Evolutionary conservation across 2,888 invertebrate genomes (phyloP).

Genomic region (Stramonita haemastoma): DNA sequence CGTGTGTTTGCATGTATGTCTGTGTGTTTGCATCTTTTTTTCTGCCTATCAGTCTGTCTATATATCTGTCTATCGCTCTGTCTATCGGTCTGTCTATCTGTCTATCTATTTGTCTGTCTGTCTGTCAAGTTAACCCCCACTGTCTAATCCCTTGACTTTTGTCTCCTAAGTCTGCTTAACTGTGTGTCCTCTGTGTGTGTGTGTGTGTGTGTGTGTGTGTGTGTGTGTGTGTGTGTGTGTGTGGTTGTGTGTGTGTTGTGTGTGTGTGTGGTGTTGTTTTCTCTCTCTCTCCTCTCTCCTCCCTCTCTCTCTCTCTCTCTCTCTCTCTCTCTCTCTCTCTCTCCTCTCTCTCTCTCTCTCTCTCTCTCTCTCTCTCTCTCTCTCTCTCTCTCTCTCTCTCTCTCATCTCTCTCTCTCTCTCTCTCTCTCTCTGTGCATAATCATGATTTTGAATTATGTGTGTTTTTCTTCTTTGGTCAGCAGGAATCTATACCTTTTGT

Average conservation of each 20-base stretch:
- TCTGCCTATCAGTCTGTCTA: no score
- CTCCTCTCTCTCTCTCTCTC: not conserved
- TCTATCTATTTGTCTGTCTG: not conserved
- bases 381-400: constrained; percentile 5
- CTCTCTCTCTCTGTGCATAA: no score
- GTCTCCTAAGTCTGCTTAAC: not conserved
- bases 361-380: not conserved
- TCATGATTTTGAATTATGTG: no score
- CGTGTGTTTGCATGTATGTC: not conserved
- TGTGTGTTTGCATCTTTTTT: no score
- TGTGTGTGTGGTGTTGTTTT: not conserved
- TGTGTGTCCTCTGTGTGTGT: not conserved
- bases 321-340: not conserved
- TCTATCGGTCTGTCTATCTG: not conserved
- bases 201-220: not conserved
- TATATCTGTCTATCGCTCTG: not conserved
- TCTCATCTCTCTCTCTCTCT: not conserved
- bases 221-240: not conserved
- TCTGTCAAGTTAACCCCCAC: not conserved
- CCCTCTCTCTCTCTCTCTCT: not conserved
- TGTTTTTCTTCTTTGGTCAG: no score
- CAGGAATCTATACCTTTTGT: no score
- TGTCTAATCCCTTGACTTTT: not conserved
- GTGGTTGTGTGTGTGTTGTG: not conserved
- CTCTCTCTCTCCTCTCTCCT: not conserved